Base-by-base conservation (phyloP, 2,113 vertebrate species). In the Dolichotis patagonum region DNA sequence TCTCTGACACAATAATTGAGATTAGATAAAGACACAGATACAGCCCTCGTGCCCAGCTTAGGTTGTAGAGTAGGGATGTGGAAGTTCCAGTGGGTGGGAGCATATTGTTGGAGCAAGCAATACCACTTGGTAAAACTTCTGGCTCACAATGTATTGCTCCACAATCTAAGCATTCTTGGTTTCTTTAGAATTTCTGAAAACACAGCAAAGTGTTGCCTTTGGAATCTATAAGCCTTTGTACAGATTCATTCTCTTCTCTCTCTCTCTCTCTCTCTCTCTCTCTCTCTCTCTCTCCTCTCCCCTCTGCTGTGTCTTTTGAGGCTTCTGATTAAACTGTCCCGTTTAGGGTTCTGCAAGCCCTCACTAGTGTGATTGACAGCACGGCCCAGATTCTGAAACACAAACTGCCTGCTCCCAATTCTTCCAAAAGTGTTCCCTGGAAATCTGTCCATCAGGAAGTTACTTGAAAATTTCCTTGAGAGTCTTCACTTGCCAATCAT, bases 111-210 rank as follows among this genome's bases (percentile, higher is more conserved):
- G 54, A 41, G 11, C 20, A 63, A 71, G 73, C 60, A 49, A 43
- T 11, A 19, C 26, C 16, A 32, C 6, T 54, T 58, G 32, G 3
- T 62, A 0, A 46, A n/a, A 1, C 16, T 32, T 41, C 16, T 46
- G 2, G 20, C 5, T 49, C 19, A 32, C 4, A 62, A 22, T 28
- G 60, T 13, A 38, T 65, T 80, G 12, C 0, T n/a, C 2, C 16
- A 24, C 19, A 19, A 32, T 3, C 1, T 56, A 30, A n/a, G 28
- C 5, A 28, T 2, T 1, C 0, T 38, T 32, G 11, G 26, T 7
- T n/a, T 9, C 78, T 41, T 85, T 38, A 86, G 35, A 83, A 30
- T 49, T 69, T 78, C 65, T 65, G 7, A 7, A 71, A 28, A 60
- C 3, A 19, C 32, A 77, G 20, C 19, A 67, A 77, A 62, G 26